Conservation (phyloP, 2,113 vertebrate species). For the Micronycteris hirsuta region DNA sequence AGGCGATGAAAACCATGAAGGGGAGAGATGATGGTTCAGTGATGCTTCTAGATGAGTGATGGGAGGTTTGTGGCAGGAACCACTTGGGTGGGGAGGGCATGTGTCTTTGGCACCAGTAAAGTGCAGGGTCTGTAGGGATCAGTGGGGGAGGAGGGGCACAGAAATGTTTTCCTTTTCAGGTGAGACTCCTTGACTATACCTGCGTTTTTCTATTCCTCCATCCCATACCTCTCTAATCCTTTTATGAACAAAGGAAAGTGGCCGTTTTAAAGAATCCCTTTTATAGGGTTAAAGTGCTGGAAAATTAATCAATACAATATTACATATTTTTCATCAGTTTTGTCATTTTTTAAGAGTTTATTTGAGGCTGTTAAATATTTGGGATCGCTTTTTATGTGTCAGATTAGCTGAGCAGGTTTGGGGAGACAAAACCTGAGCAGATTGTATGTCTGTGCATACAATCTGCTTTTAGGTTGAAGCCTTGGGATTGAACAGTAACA, state of each 20-base stretch:
- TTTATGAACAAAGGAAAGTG: not conserved
- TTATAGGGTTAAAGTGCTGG: not conserved
- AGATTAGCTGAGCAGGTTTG: not conserved
- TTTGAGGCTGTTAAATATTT: not conserved
- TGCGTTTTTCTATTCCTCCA: not conserved
- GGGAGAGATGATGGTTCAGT: not conserved
- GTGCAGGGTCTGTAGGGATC: not conserved
- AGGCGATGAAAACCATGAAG: not conserved
- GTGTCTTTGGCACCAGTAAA: not conserved
- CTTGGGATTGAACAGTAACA: not conserved
- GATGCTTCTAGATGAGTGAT: not conserved
- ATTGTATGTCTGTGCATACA: not conserved
- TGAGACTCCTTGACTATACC: not conserved
- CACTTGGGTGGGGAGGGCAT: not conserved
- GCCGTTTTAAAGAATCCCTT: conserved; percentile 13
- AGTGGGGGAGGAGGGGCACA: not conserved
- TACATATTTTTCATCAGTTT: not conserved
- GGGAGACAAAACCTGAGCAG: not conserved
- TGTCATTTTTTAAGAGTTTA: not conserved
- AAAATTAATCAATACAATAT: not conserved
- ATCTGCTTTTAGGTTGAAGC: not conserved
- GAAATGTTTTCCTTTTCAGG: conserved; percentile 20
- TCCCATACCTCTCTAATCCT: not conserved
- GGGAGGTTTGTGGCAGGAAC: not conserved
- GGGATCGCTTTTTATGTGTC: not conserved